A percentile compares a stretch with the other conserved stretches of the same genome.
phyloP scores from a whole-genome alignment of 1,140 invertebrate genomes.

The Pollicipes pollicipes region DNA sequence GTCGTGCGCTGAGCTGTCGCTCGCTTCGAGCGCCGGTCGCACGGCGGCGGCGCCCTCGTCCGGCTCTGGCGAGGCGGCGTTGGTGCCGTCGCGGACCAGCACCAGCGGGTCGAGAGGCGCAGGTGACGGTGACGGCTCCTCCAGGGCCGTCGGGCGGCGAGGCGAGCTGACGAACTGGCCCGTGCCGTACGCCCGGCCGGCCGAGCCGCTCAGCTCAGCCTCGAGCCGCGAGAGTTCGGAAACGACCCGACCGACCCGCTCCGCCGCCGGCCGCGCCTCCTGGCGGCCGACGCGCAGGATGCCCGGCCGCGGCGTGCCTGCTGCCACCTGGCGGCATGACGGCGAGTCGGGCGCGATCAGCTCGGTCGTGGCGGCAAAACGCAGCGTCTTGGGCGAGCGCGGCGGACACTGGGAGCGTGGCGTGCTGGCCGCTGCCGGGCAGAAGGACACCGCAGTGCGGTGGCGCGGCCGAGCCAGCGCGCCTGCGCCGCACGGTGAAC shows the following conservation, averaged over 20 bases:
- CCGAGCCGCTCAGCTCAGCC: not conserved
- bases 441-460: not conserved
- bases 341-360: not conserved
- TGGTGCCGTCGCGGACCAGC: not conserved
- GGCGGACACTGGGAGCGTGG: not conserved
- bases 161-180: not conserved
- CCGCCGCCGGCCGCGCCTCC: not conserved
- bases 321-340: not conserved
- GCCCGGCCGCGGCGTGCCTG: not conserved
- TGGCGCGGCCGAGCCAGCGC: not conserved
- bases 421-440: not conserved
- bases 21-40: not conserved
- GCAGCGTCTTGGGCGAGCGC: conserved; percentile 1
- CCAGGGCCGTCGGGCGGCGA: not conserved
- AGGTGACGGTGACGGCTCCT: not conserved
- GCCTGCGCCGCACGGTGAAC: not conserved
- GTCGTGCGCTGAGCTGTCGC: not conserved
- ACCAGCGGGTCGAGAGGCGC: not conserved
- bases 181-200: not conserved
- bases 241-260: not conserved
- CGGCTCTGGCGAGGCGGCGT: not conserved
- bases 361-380: not conserved
- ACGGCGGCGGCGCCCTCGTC: not conserved
- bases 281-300: not conserved
- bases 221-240: not conserved